Evolutionary conservation across 2,888 invertebrate genomes (phyloP).

Genomic region (Harpalus rubripes): DNA sequence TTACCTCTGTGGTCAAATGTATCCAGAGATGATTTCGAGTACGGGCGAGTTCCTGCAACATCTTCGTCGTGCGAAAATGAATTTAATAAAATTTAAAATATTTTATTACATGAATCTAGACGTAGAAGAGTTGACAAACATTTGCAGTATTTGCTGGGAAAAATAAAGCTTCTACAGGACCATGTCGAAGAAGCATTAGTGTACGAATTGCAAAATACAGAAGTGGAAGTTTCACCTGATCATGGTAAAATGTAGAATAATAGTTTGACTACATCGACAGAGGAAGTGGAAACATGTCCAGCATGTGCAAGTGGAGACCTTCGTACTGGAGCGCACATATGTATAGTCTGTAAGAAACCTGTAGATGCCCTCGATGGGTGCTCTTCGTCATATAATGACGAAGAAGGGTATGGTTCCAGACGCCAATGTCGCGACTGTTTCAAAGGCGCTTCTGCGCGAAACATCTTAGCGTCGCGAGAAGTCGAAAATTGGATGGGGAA

Average conservation of each 20-base stretch:
- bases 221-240: not conserved
- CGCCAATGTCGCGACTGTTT: conserved; percentile 2
- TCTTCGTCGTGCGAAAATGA: conserved; percentile 47
- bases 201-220: not conserved
- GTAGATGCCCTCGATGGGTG: conserved; percentile 37
- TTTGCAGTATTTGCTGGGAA: conserved; percentile 45
- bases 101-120: conserved; percentile 15
- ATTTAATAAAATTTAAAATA: conserved; percentile 41
- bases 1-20: conserved; percentile 8
- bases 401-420: conserved; percentile 43
- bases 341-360: conserved; percentile 36
- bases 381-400: conserved; percentile 11
- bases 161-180: not conserved
- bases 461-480: conserved; percentile 6
- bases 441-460: not conserved
- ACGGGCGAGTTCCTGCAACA: conserved; percentile 7
- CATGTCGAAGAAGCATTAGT: not conserved
- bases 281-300: too few species aligned
- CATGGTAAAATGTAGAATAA: not conserved
- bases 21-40: not conserved
- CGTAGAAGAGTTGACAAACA: conserved; percentile 29
- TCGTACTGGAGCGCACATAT: conserved; percentile 45
- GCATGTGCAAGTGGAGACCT: conserved; percentile 29
- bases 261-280: too few species aligned
- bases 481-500: conserved; percentile 15